Percentiles rank a stretch among this genome's conserved stretches.
phyloP scores from a whole-genome alignment of 2,888 invertebrate species.

The Ophion obscuratus region DNA sequence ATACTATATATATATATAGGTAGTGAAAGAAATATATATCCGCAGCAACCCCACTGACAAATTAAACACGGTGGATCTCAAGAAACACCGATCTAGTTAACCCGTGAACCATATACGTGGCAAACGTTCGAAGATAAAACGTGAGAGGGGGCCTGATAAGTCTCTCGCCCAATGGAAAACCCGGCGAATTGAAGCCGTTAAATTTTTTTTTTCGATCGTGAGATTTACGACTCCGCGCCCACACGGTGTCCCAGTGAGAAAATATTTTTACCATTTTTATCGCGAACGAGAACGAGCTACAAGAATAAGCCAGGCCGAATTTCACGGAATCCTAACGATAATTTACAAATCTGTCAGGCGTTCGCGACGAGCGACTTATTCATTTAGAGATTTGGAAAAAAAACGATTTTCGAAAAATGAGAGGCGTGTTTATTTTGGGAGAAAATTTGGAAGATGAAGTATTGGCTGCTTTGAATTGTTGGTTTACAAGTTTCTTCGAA shows the following conservation, averaged over 20 bases:
- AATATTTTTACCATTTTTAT: background rate
- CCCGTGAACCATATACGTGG: constrained; percentile 66
- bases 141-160: constrained; percentile 68
- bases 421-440: background rate
- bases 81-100: constrained; percentile 56
- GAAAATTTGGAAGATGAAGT: too few relatives aligned
- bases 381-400: background rate
- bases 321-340: constrained; percentile 69
- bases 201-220: constrained; percentile 72
- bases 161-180: constrained; percentile 73
- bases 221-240: constrained; percentile 73
- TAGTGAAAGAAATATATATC: constrained; percentile 27
- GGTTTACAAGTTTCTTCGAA: background rate
- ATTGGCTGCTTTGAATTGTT: background rate
- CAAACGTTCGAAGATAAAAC: constrained; percentile 37
- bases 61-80: constrained; percentile 64
- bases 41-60: constrained; percentile 31
- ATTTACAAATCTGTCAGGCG: background rate
- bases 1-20: background rate
- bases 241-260: constrained; percentile 58
- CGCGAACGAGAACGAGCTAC: constrained; percentile 8
- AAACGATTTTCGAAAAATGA: background rate
- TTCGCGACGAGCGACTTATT: background rate
- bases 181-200: constrained; percentile 73
- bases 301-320: constrained; percentile 71